These are phyloP conservation scores for Scaptomyza graminum DNA, from an alignment of 1,140 invertebrate species.

Conservation along the genomic window DNA sequence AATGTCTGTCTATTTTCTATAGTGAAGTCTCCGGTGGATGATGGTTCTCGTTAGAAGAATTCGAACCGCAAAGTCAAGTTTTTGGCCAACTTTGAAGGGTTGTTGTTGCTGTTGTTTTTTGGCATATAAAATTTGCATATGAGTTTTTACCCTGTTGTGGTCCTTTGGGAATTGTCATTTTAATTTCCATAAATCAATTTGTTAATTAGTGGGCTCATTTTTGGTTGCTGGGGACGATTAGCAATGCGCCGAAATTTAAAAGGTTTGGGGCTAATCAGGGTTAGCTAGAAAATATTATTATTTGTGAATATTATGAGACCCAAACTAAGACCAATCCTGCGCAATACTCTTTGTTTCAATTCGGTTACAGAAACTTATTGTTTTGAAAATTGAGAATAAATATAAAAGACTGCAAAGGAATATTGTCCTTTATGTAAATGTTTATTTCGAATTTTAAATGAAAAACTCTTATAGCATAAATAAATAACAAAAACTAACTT, in stretches of 20 bases:
- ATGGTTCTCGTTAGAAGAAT: slow-evolving; percentile 18
- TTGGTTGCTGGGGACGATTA: slow-evolving; percentile 61
- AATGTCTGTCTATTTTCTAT: slow-evolving; percentile 64
- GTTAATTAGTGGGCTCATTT: slow-evolving; percentile 75
- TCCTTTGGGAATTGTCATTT: slow-evolving; percentile 73
- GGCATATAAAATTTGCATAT: slow-evolving; percentile 55
- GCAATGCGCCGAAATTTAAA: slow-evolving; percentile 8
- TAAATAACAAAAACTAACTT: slow-evolving; percentile 16
- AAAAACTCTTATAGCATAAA: neutral
- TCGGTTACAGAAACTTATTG: too few species aligned
- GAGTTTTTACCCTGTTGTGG: slow-evolving; percentile 43
- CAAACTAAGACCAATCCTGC: too few species aligned
- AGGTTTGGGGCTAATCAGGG: slow-evolving; percentile 6
- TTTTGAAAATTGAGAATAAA: too few species aligned
- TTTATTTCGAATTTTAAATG: too few species aligned
- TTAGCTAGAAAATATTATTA: neutral
- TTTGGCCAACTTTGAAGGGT: slow-evolving; percentile 53
- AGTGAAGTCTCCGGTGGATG: slow-evolving; percentile 29
- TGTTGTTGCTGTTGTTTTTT: slow-evolving; percentile 35
- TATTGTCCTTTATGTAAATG: too few species aligned
- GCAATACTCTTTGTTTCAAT: too few species aligned
- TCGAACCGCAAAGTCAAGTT: slow-evolving; percentile 69
- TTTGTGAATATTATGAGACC: neutral
- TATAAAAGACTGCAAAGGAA: too few species aligned
- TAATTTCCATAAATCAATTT: slow-evolving; percentile 83